Conservation (phyloP, 2,888 invertebrate species). For the Bombylius major region DNA sequence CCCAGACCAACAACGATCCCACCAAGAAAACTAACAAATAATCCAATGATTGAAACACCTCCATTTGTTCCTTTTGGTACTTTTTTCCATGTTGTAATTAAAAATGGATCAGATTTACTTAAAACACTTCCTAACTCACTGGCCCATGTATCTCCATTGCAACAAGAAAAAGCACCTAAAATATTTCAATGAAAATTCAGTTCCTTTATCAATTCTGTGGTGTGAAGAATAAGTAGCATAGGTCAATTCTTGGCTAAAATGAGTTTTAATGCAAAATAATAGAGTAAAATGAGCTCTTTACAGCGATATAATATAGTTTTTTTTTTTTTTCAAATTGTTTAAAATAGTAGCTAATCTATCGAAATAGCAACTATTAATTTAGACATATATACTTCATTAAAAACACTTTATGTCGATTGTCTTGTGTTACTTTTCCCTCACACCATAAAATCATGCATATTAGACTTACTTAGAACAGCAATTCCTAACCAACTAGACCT, state of each 20-base stretch:
- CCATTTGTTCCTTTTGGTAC: constrained; percentile 87
- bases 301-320: too few species aligned
- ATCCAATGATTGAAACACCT: constrained; percentile 55
- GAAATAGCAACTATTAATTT: too few species aligned
- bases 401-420: too few species aligned
- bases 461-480: constrained; percentile 52
- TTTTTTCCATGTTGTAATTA: constrained; percentile 57
- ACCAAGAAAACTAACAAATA: constrained; percentile 40
- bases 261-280: background rate
- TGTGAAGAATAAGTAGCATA: background rate
- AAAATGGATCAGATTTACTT: constrained; percentile 51
- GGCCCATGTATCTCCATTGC: constrained; percentile 84
- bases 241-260: background rate
- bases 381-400: too few species aligned
- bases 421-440: too few species aligned
- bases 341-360: too few species aligned
- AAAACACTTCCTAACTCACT: constrained; percentile 75
- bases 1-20: constrained; percentile 53
- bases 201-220: too few species aligned
- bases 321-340: too few species aligned
- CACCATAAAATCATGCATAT: too few species aligned
- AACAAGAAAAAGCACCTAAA: constrained; percentile 59
- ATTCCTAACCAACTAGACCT: constrained; percentile 72
- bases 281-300: too few species aligned
- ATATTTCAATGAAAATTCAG: background rate